These are phyloP conservation scores for Temnothorax ravouxi DNA, from an alignment of 2,888 invertebrate species.

Conservation along the genomic window DNA sequence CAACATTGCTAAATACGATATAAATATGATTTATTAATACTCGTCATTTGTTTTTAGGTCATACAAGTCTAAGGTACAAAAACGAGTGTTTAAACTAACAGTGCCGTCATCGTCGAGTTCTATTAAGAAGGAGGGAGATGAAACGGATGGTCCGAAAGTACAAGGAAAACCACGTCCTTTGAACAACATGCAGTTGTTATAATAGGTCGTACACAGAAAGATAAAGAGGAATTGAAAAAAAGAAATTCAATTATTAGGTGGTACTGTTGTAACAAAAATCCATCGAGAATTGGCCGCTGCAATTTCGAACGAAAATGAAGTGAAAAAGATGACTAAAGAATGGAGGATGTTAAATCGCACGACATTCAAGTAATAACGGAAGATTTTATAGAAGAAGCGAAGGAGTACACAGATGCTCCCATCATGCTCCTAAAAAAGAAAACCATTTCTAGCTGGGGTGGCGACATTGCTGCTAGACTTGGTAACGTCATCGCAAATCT, in stretches of 20 bases:
- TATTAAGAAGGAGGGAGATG: constrained; percentile 88
- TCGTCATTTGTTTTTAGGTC: constrained; percentile 84
- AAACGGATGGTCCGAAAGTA: constrained; percentile 89
- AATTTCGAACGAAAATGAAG: constrained; percentile 90
- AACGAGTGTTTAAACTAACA: constrained; percentile 88
- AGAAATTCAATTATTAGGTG: constrained; percentile 92
- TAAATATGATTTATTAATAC: not conserved
- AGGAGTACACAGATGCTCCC: constrained; percentile 89
- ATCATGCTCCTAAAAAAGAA: constrained; percentile 90
- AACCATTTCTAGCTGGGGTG: constrained; percentile 94
- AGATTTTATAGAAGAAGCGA: constrained; percentile 91
- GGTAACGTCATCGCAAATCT: constrained; percentile 88
- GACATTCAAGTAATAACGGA: constrained; percentile 94
- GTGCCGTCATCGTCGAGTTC: constrained; percentile 86
- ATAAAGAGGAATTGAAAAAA: constrained; percentile 90
- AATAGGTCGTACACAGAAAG: constrained; percentile 88
- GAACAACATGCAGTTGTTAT: constrained; percentile 92
- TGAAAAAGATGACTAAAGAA: constrained; percentile 90
- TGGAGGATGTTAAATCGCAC: constrained; percentile 89
- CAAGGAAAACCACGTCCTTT: constrained; percentile 90
- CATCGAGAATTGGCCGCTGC: constrained; percentile 91
- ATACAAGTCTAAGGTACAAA: constrained; percentile 88
- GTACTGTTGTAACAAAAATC: constrained; percentile 90
- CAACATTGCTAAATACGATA: not conserved
- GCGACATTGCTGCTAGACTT: constrained; percentile 88